Evolutionary conservation across 2,888 invertebrate genomes (phyloP), one percentile per base, ranked within the genome.

Genomic region (Erebia palarica): DNA sequence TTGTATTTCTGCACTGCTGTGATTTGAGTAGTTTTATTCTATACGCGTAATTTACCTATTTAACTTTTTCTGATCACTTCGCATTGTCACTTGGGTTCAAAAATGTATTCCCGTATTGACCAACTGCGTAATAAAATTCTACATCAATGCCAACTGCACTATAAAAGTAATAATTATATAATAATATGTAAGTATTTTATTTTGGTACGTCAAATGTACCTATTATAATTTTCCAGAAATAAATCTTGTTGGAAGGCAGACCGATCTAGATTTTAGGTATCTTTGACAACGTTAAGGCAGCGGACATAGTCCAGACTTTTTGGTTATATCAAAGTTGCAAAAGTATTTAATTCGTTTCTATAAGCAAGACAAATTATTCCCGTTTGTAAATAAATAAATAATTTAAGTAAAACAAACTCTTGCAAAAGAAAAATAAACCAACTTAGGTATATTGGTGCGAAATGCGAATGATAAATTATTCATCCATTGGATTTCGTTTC

Each of bases 401-500:
- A 55, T 65, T 65, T n/a, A 65, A 42, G 42, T 51, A 21, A 36
- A 3, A 55, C 36, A 36, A 53, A 21, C 16, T 5, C 42, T 55
- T 13, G 5, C 55, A 42, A 65, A 36, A 65, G 53, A 27, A 36
- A 64, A 65, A 36, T 9, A 42, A 55, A 65, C 53, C 42, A 42
- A 55, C 36, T 16, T 16, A n/a, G n/a, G n/a, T n/a, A 36, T 53
- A 27, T 42, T 36, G 65, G 36, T 36, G 7, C 36, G 7, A 36
- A 36, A 36, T 65, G 55, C 55, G 53, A 65, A 65, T 65, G 55
- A 65, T 65, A 65, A 65, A 55, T 65, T 65, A 65, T 65, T 16
- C 65, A 65, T 55, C 55, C 65, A 63, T 49, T 47, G 63, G 67
- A 60, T 68, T 68, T 71, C 64, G 64, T 64, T 68, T 71, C 18